A percentile compares a stretch with the other conserved stretches of the same genome.
phyloP scores from a whole-genome alignment of 1,140 invertebrate species.

The Proctacanthus coquilletti region DNA sequence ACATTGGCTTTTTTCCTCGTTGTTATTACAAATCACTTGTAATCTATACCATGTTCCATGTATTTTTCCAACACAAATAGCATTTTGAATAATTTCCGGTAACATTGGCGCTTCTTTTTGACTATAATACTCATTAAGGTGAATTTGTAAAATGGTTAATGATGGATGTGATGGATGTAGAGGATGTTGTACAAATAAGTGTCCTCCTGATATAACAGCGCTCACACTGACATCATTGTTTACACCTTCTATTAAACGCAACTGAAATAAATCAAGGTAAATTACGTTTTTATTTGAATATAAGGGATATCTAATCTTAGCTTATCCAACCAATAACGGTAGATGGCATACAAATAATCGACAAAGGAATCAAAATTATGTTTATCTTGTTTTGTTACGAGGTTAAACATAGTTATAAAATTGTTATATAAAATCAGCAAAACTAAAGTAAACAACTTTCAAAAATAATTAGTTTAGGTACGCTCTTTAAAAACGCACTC shows the following conservation, averaged over 20 bases:
- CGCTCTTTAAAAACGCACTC: too few species aligned
- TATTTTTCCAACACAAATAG: slow-evolving; percentile 74
- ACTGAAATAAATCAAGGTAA: slow-evolving; percentile 38
- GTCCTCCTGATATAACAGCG: slow-evolving; percentile 64
- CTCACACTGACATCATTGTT: slow-evolving; percentile 83
- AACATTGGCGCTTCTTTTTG: slow-evolving; percentile 44
- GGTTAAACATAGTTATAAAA: too few species aligned
- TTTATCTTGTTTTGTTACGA: too few species aligned
- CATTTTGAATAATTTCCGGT: slow-evolving; percentile 53
- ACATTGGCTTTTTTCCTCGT: slow-evolving; percentile 46
- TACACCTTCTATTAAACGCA: slow-evolving; percentile 76
- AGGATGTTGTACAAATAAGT: slow-evolving; percentile 86
- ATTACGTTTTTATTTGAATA: background rate
- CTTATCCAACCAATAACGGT: too few species aligned
- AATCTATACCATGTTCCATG: slow-evolving; percentile 79
- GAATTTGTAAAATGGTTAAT: slow-evolving; percentile 57
- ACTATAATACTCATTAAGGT: slow-evolving; percentile 52
- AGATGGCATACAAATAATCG: too few species aligned
- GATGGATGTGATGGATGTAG: slow-evolving; percentile 80
- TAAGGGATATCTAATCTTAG: too few species aligned
- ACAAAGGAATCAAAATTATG: too few species aligned
- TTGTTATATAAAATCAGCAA: too few species aligned
- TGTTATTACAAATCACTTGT: slow-evolving; percentile 55
- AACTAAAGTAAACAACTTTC: too few species aligned
- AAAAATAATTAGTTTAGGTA: too few species aligned